These are phyloP conservation scores for Leptobrachium ailaonicum DNA, from an alignment of 2,113 vertebrate genomes.

Conservation along the genomic window DNA sequence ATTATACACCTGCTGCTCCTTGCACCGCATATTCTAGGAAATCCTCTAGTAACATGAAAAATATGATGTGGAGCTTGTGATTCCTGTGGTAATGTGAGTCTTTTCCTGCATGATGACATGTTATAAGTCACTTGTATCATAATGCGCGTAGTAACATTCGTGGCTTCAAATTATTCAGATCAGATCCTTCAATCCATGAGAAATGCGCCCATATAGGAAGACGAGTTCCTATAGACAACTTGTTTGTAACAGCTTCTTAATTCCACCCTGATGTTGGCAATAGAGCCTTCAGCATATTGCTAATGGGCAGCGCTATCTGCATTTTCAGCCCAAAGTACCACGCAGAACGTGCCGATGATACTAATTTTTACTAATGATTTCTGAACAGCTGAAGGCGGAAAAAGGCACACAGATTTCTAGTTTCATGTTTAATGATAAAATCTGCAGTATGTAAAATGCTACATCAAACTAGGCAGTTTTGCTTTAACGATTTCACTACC, in stretches of 20 bases:
- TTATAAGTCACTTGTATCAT: no score
- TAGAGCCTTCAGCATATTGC: not conserved
- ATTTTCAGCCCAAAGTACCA: not conserved
- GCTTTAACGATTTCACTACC: not conserved
- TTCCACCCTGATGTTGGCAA: not conserved
- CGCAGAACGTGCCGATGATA: not conserved
- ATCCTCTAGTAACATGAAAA: no score
- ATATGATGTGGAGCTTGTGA: no score
- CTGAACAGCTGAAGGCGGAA: not conserved
- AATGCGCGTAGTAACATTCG: no score
- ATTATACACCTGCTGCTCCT: no score
- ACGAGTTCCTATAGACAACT: not conserved
- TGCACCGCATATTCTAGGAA: no score
- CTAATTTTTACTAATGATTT: not conserved
- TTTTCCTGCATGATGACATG: no score
- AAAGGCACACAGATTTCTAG: not conserved
- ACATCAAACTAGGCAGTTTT: not conserved
- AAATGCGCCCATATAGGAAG: not conserved
- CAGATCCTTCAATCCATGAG: no score
- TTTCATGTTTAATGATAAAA: not conserved
- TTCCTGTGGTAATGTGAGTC: no score
- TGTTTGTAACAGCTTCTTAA: not conserved
- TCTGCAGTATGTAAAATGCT: not conserved
- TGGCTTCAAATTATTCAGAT: no score
- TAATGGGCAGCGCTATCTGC: not conserved